Percentiles rank a stretch among this genome's conserved stretches.
These are phyloP conservation scores for Chrysolina americana DNA, from an alignment of 2,888 invertebrate species.

Conservation along the genomic window DNA sequence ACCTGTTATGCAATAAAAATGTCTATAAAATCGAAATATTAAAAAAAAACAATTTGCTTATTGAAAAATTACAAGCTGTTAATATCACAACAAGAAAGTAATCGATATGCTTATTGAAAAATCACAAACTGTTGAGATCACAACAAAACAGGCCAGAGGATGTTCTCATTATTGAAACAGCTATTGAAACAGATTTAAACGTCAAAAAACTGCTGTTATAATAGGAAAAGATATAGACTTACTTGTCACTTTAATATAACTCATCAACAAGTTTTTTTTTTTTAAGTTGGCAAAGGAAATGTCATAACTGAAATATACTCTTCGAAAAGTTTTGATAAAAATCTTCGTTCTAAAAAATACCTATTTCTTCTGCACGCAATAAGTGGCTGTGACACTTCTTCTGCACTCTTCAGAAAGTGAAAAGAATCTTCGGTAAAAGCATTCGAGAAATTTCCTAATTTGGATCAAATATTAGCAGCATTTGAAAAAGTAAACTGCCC, in stretches of 20 bases:
- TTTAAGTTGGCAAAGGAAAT: too few relatives aligned
- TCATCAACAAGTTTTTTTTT: too few relatives aligned
- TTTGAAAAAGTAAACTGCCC: conserved; percentile 62
- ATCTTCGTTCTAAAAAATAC: conserved; percentile 50
- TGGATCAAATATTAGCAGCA: conserved; percentile 55
- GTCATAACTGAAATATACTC: conserved; percentile 62
- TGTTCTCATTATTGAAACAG: too few relatives aligned
- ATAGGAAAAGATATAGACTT: too few relatives aligned
- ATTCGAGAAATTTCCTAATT: conserved; percentile 58
- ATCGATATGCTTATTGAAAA: conserved; percentile 49
- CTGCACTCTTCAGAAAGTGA: conserved; percentile 48
- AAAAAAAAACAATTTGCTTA: conserved; percentile 44
- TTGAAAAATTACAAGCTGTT: too few relatives aligned
- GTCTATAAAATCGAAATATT: conserved; percentile 58
- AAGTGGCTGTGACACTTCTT: conserved; percentile 58
- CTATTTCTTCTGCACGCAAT: conserved; percentile 49
- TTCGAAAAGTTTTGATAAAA: conserved; percentile 42
- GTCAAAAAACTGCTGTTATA: too few relatives aligned
- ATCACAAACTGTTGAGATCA: conserved; percentile 61
- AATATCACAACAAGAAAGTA: too few relatives aligned
- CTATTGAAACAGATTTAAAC: too few relatives aligned
- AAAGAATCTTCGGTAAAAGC: conserved; percentile 55
- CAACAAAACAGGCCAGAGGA: conserved; percentile 53
- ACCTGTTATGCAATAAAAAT: conserved; percentile 56
- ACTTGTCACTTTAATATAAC: conserved; percentile 57